A percentile compares a stretch with the other conserved stretches of the same genome.
Evolutionary conservation across 2,113 vertebrate species (phyloP).

Genomic region (Lasiurus cinereus): DNA sequence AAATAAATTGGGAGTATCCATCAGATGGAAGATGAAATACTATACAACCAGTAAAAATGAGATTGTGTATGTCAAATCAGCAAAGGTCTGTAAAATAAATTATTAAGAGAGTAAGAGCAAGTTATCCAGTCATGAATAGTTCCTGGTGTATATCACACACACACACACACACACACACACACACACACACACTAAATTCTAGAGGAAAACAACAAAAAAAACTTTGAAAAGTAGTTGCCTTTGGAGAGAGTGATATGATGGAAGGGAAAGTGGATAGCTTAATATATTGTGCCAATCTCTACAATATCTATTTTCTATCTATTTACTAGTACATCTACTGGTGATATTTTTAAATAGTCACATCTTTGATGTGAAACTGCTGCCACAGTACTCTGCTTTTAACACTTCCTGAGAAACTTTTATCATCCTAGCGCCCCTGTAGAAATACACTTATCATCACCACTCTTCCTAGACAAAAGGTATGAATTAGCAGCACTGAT

Average conservation of each 20-base stretch:
- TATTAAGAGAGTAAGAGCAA: conserved; percentile 30
- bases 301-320: not conserved
- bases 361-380: not conserved
- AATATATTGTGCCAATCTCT: not conserved
- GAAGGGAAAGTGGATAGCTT: conserved; percentile 37
- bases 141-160: not conserved
- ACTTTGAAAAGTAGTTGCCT: not conserved
- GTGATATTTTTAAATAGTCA: not conserved
- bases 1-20: conserved; percentile 10
- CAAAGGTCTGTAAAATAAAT: not conserved
- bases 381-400: not conserved
- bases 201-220: not conserved
- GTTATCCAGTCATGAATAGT: not conserved
- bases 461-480: conserved; percentile 16
- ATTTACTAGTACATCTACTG: not conserved
- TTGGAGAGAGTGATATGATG: not conserved
- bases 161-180: not conserved
- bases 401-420: not conserved
- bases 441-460: not conserved
- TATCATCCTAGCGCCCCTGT: not conserved
- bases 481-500: not conserved
- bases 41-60: not conserved
- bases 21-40: not conserved
- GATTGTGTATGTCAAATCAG: not conserved
- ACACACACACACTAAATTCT: not conserved